phyloP scores from a whole-genome alignment of 2,113 vertebrate genomes.

The Rhineura floridana region DNA sequence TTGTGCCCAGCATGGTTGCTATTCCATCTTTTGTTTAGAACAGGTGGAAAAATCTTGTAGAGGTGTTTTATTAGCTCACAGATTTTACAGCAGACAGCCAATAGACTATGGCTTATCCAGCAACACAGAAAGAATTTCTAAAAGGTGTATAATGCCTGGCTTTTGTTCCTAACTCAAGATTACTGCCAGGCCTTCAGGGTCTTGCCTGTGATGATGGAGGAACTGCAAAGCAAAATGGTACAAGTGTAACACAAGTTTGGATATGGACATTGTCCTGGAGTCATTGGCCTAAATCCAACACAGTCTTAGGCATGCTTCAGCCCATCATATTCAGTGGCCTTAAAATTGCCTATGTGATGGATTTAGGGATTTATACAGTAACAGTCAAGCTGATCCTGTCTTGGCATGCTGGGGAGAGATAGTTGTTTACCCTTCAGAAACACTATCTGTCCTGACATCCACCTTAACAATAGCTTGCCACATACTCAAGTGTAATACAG shows the following conservation, averaged over 20 bases:
- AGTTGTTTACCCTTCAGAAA: background rate
- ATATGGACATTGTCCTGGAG: background rate
- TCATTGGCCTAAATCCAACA: background rate
- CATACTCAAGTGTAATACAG: background rate
- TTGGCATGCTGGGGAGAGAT: background rate
- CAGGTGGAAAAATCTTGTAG: background rate
- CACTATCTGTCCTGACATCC: background rate
- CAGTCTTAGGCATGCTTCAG: background rate
- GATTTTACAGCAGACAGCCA: background rate
- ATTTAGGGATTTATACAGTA: background rate
- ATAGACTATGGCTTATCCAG: background rate
- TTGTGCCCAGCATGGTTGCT: conserved; percentile 8
- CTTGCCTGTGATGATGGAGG: background rate
- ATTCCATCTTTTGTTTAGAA: conserved; percentile 13
- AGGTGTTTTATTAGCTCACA: background rate
- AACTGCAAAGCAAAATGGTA: background rate
- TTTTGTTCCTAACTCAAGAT: background rate
- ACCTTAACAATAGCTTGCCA: background rate
- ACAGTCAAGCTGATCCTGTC: background rate
- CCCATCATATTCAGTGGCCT: background rate
- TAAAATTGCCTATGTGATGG: background rate
- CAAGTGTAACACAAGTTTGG: background rate
- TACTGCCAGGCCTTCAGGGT: background rate
- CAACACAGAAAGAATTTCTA: background rate
- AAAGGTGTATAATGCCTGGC: background rate